These are phyloP conservation scores for Apis cerana DNA, from an alignment of 1,140 invertebrate species.

Conservation along the genomic window DNA sequence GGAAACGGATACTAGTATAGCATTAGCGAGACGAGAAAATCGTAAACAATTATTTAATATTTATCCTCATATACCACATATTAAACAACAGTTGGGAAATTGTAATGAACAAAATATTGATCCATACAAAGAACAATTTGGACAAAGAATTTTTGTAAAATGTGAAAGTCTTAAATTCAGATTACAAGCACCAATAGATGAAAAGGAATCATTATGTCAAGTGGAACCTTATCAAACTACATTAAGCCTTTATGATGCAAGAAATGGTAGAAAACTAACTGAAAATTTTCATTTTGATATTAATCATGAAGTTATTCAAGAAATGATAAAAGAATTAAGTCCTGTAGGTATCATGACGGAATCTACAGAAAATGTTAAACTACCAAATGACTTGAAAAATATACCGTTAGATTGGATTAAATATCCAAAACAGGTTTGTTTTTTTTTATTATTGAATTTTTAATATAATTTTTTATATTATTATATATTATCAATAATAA, in stretches of 20 bases:
- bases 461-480: slow-evolving; percentile 75
- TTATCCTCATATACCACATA: slow-evolving; percentile 83
- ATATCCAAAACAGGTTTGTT: slow-evolving; percentile 83
- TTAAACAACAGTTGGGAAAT: slow-evolving; percentile 73
- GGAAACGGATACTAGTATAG: slow-evolving; percentile 93
- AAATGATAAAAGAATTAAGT: slow-evolving; percentile 81
- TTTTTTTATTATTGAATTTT: neutral
- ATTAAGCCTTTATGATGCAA: slow-evolving; percentile 92
- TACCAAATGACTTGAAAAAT: slow-evolving; percentile 81
- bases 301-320: slow-evolving; percentile 86
- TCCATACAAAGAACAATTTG: slow-evolving; percentile 91
- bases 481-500: slow-evolving; percentile 64
- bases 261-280: slow-evolving; percentile 91
- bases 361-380: slow-evolving; percentile 57
- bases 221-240: slow-evolving; percentile 96
- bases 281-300: slow-evolving; percentile 97
- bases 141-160: slow-evolving; percentile 90
- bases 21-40: slow-evolving; percentile 88
- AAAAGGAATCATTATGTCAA: slow-evolving; percentile 89
- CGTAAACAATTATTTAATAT: slow-evolving; percentile 87
- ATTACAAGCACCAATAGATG: slow-evolving; percentile 90
- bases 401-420: slow-evolving; percentile 86
- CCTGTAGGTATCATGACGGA: slow-evolving; percentile 65
- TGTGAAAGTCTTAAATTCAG: slow-evolving; percentile 92
- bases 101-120: slow-evolving; percentile 80